phyloP scores from a whole-genome alignment of 2,113 vertebrate species.

The Callipepla californica region DNA sequence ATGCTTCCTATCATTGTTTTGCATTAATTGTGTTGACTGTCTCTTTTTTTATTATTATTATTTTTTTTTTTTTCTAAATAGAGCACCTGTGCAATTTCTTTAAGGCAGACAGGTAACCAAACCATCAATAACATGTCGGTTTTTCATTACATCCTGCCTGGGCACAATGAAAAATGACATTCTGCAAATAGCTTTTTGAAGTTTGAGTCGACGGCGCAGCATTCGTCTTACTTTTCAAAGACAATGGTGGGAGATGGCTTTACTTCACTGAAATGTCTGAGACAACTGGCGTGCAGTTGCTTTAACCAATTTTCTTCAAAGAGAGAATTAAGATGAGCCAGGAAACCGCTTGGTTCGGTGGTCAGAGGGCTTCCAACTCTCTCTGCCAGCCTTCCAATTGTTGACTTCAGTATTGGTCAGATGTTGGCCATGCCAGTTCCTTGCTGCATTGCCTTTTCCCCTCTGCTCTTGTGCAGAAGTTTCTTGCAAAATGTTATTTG shows the following conservation, averaged over 20 bases:
- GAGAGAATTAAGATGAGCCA: not conserved
- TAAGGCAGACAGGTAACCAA: conserved; percentile 47
- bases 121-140: conserved; percentile 18
- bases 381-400: not conserved
- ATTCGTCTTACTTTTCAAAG: conserved; percentile 54
- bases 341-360: not conserved
- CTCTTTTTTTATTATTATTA: not conserved
- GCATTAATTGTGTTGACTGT: conserved; percentile 49
- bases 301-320: conserved; percentile 5
- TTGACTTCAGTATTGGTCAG: not conserved
- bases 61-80: not conserved
- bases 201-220: not conserved
- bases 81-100: conserved; percentile 49
- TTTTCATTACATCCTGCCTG: conserved; percentile 50
- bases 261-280: conserved; percentile 18
- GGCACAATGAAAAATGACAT: conserved; percentile 54
- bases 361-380: not conserved
- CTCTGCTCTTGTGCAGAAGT: not conserved
- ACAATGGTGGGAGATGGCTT: conserved; percentile 19
- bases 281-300: not conserved
- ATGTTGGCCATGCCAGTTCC: not conserved
- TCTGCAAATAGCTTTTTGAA: conserved; percentile 60
- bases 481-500: not conserved
- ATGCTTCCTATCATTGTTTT: conserved; percentile 19
- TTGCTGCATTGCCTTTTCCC: not conserved